phyloP scores from a whole-genome alignment of 2,113 vertebrate genomes.

The Pelusios castaneus region DNA sequence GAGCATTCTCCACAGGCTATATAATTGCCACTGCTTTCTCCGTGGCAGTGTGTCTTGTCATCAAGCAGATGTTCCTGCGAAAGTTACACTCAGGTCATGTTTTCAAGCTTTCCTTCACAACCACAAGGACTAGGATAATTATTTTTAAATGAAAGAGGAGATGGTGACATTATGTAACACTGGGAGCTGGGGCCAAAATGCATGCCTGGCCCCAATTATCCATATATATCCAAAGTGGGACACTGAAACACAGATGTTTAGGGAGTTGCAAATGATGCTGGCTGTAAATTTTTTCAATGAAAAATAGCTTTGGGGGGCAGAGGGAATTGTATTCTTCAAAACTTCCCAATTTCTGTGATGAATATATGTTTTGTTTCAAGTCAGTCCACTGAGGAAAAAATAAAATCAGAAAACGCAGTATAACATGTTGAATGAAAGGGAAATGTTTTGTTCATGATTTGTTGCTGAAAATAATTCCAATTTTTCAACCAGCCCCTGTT shows the following conservation, averaged over 20 bases:
- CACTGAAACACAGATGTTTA: not conserved
- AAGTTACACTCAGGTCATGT: not conserved
- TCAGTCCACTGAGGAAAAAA: not conserved
- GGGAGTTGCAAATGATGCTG: not conserved
- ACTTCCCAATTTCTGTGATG: not conserved
- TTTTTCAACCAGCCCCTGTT: not conserved
- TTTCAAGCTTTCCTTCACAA: not conserved
- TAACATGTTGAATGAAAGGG: not conserved
- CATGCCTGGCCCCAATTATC: not conserved
- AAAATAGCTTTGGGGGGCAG: not conserved
- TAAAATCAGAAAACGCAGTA: not conserved
- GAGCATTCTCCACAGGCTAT: not conserved
- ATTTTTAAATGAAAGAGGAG: not conserved
- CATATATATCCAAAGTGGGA: not conserved
- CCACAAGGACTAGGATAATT: not conserved
- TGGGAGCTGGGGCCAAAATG: not conserved
- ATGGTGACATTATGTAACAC: not conserved
- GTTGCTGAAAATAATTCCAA: not conserved
- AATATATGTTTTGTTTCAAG: not conserved
- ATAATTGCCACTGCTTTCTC: not conserved
- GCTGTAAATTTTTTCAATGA: not conserved
- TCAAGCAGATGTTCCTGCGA: not conserved
- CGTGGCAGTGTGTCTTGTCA: not conserved
- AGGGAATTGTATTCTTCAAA: not conserved
- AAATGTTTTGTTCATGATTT: not conserved